Conservation (phyloP, 2,797 vertebrate genomes). For the Melanotaenia boesemani region DNA sequence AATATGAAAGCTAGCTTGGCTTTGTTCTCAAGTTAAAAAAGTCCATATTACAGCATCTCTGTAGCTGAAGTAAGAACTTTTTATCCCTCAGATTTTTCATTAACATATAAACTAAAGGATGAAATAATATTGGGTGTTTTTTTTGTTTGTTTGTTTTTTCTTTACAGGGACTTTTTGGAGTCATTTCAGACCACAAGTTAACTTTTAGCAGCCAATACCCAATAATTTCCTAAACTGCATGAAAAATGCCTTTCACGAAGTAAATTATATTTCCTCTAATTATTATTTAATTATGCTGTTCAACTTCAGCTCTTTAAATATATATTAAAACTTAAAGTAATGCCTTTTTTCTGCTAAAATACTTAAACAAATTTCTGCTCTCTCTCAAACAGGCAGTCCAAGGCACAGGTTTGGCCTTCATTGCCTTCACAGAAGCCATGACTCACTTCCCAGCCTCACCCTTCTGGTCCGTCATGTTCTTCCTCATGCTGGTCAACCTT, state of each 20-base stretch:
- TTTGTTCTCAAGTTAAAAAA: neutral
- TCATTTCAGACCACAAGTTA: neutral
- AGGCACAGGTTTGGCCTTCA: slow-evolving; percentile 97
- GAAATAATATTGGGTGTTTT: neutral
- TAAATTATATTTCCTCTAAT: neutral
- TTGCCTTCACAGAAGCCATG: slow-evolving; percentile 99
- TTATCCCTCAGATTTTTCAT: neutral
- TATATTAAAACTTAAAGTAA: neutral
- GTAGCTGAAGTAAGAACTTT: neutral
- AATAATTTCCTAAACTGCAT: neutral
- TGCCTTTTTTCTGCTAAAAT: neutral
- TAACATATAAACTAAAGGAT: neutral
- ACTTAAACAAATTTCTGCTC: neutral
- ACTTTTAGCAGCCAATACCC: neutral
- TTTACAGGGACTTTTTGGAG: neutral
- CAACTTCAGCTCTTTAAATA: neutral
- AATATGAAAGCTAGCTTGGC: neutral
- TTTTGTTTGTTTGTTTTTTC: neutral
- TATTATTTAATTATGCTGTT: neutral
- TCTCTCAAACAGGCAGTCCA: slow-evolving; percentile 88
- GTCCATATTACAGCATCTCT: neutral
- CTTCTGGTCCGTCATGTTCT: slow-evolving; percentile 99
- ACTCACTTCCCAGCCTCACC: slow-evolving; percentile 96
- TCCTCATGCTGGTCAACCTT: slow-evolving; percentile 97
- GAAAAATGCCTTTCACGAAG: neutral